Evolutionary conservation across 2,113 vertebrate species (phyloP).

Genomic region (Pachypanchax playfairii): DNA sequence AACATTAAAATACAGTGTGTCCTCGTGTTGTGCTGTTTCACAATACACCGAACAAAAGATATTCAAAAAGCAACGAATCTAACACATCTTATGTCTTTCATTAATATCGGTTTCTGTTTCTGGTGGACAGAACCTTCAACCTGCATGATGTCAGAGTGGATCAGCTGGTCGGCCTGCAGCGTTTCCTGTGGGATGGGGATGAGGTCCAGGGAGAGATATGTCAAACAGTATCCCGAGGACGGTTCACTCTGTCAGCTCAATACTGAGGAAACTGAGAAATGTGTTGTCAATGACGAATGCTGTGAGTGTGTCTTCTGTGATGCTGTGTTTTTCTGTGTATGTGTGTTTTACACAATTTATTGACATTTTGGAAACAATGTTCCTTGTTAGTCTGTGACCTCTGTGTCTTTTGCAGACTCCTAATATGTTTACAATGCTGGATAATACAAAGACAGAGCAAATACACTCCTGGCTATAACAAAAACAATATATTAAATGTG

Average conservation of each 20-base stretch:
- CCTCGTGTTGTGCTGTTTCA: not conserved
- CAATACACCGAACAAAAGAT: not conserved
- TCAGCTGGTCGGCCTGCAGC: slow-evolving; percentile 96
- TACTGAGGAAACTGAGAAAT: slow-evolving; percentile 94
- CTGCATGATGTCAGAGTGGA: slow-evolving; percentile 99
- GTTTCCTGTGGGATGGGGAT: slow-evolving; percentile 92
- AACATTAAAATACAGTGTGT: not conserved
- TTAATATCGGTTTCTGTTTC: not conserved
- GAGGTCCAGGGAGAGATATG: slow-evolving; percentile 91
- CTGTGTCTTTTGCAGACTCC: no score
- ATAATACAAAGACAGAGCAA: no score
- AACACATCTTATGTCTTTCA: not conserved
- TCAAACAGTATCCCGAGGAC: slow-evolving; percentile 96
- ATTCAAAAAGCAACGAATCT: not conserved
- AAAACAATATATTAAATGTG: no score
- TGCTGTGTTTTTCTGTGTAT: not conserved
- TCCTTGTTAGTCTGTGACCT: not conserved
- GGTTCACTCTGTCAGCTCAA: slow-evolving; percentile 91
- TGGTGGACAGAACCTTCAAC: slow-evolving; percentile 85
- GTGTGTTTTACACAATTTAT: no score
- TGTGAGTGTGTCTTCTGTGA: slow-evolving; percentile 76
- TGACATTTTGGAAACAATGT: no score
- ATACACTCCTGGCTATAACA: no score
- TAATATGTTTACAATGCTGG: no score
- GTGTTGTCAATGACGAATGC: slow-evolving; percentile 92